These are phyloP conservation scores for Latheticus oryzae DNA, from an alignment of 2,888 invertebrate species.

Conservation along the genomic window DNA sequence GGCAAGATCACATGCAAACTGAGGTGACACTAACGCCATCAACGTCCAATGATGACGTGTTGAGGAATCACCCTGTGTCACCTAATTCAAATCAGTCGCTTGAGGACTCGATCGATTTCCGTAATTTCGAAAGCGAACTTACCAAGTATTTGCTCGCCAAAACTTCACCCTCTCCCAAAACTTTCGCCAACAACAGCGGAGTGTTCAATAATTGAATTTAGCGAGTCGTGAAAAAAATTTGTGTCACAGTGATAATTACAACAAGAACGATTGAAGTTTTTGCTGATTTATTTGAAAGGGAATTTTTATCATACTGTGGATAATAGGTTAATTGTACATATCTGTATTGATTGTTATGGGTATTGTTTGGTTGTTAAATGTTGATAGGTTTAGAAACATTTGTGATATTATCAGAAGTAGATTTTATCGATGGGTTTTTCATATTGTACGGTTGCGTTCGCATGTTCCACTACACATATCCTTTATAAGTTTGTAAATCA, in stretches of 20 bases:
- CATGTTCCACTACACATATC: conserved; percentile 40
- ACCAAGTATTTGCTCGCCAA: conserved; percentile 61
- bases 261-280: conserved; percentile 14
- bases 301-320: conserved; percentile 23
- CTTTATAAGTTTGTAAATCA: conserved; percentile 43
- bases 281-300: not conserved
- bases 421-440: conserved; percentile 37
- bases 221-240: conserved; percentile 30
- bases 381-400: conserved; percentile 48
- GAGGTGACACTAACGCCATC: conserved; percentile 60
- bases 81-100: conserved; percentile 65
- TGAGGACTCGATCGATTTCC: conserved; percentile 66
- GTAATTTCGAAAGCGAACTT: conserved; percentile 69
- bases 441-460: conserved; percentile 21
- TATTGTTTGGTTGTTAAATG: conserved; percentile 47
- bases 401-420: conserved; percentile 49
- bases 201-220: conserved; percentile 47
- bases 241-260: conserved; percentile 34
- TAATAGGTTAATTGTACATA: conserved; percentile 45
- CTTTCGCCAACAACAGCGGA: conserved; percentile 46
- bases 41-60: conserved; percentile 42
- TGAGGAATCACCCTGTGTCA: conserved; percentile 64
- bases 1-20: conserved; percentile 59
- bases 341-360: conserved; percentile 44
- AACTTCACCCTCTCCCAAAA: conserved; percentile 51